These are phyloP conservation scores for Solen grandis DNA, from an alignment of 1,140 invertebrate species.

Conservation along the genomic window DNA sequence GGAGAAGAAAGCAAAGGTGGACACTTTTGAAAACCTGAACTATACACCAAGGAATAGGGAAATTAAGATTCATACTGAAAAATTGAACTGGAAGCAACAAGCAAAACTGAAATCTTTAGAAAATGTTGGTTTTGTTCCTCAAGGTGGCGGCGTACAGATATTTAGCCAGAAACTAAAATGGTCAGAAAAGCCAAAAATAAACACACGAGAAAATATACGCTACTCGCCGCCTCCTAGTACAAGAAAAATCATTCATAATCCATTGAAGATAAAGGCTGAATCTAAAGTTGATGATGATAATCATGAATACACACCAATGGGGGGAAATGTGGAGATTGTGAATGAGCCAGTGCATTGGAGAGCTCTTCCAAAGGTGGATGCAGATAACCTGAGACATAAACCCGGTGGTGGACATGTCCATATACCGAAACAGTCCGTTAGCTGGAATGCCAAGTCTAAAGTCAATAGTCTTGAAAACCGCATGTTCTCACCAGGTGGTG, in stretches of 20 bases:
- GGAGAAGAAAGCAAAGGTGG: slow-evolving; percentile 63
- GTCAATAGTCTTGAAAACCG: slow-evolving; percentile 71
- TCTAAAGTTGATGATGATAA: slow-evolving; percentile 39
- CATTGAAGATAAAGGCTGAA: slow-evolving; percentile 42
- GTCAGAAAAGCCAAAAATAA: slow-evolving; percentile 54
- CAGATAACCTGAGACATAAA: slow-evolving; percentile 66
- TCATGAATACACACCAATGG: slow-evolving; percentile 24
- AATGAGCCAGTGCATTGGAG: slow-evolving; percentile 56
- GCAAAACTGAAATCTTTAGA: slow-evolving; percentile 67
- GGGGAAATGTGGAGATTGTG: slow-evolving; percentile 43
- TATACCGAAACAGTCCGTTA: slow-evolving; percentile 85
- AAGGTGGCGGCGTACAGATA: slow-evolving; percentile 19
- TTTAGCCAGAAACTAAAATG: slow-evolving; percentile 51
- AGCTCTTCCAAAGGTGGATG: slow-evolving; percentile 67
- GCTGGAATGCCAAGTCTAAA: slow-evolving; percentile 79
- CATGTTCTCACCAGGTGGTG: slow-evolving; percentile 66
- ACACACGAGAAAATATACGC: slow-evolving; percentile 48
- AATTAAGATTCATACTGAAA: slow-evolving; percentile 63
- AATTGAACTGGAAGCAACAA: slow-evolving; percentile 65
- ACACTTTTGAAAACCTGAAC: slow-evolving; percentile 68
- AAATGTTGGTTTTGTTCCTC: slow-evolving; percentile 52
- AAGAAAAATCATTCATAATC: slow-evolving; percentile 37
- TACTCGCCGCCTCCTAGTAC: slow-evolving; percentile 41
- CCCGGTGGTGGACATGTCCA: slow-evolving; percentile 72
- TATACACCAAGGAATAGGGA: slow-evolving; percentile 68